phyloP scores from a whole-genome alignment of 2,113 vertebrate species.

The Gambusia holbrooki region DNA sequence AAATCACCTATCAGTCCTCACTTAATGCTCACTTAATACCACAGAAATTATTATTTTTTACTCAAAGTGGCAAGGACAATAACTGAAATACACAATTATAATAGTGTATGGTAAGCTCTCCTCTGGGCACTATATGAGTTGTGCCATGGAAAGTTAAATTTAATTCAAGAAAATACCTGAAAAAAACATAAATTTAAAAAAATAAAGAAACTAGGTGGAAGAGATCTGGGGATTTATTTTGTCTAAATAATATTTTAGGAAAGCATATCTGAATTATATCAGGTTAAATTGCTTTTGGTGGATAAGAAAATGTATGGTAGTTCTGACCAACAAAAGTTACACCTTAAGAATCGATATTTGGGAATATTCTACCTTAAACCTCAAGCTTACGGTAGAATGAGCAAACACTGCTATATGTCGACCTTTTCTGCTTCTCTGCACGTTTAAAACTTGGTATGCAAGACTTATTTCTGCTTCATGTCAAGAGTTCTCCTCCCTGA shows the following conservation, averaged over 20 bases:
- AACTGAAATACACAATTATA: not conserved
- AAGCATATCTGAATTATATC: no score
- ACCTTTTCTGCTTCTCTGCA: no score
- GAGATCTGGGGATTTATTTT: no score
- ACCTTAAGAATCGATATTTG: no score
- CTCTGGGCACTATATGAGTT: not conserved
- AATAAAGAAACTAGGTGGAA: not conserved
- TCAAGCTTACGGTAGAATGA: no score
- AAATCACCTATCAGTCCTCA: not conserved
- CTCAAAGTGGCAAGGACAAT: not conserved
- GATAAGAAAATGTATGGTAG: no score
- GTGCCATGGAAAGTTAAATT: not conserved
- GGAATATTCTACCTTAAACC: no score
- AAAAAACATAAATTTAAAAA: not conserved
- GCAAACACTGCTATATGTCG: no score
- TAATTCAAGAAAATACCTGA: not conserved
- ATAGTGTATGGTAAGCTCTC: not conserved
- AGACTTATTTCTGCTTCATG: conserved; percentile 14
- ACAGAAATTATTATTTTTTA: not conserved
- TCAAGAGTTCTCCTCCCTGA: conserved; percentile 26
- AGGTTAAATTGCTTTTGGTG: no score
- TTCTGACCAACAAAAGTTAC: no score
- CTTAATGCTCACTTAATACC: not conserved
- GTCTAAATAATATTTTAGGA: no score
- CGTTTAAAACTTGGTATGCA: not conserved